Base-by-base conservation (phyloP, 2,113 vertebrate genomes). In the Corydoras sp. region DNA sequence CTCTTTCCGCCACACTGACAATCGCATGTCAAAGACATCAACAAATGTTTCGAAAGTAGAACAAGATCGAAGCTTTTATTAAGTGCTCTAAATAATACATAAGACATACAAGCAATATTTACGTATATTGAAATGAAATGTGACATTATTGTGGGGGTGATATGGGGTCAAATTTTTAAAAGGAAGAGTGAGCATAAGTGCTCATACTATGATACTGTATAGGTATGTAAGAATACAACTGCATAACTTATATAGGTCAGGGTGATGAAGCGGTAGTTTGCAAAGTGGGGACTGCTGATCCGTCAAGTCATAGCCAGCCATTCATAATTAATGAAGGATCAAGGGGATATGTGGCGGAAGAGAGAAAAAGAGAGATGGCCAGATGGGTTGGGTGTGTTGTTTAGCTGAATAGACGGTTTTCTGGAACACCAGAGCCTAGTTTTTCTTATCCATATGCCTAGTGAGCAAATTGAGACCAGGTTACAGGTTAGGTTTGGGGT, bases 311-410 rank as follows among this genome's bases (percentile, higher is more conserved):
- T 62, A 72, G 70, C 51, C 50, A 69, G 67, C 65, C 56, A 75
- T 79, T 69, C 59, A 79, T 79, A 79, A 72, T 75, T 68, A 69
- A 79, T 75, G 50, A 69, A 78, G 48, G 55, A 59, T 60, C 69
- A 51, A 61, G 4, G 9, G 32, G 65, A 63, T 65, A 59, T 31
- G 24, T n/a, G 35, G 48, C 30, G 35, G 67, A 63, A 76, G 50
- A 49, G 58, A 43, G 55, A 43, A 43, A 43, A 43, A 43, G 35
- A 43, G 7, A 43, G 35, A 43, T 8, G 35, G 35, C 51, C 69
- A 75, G 73, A 75, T 72, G 69, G 63, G 58, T 35, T 72, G 55
- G 62, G 55, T 69, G 49, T 51, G 7, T 49, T 50, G 35, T 76
- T 71, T 60, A 50, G 70, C 77, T 76, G 77, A 76, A 68, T 12